Conservation (phyloP, 2,888 invertebrate species). For the Apodemia hepburni region DNA sequence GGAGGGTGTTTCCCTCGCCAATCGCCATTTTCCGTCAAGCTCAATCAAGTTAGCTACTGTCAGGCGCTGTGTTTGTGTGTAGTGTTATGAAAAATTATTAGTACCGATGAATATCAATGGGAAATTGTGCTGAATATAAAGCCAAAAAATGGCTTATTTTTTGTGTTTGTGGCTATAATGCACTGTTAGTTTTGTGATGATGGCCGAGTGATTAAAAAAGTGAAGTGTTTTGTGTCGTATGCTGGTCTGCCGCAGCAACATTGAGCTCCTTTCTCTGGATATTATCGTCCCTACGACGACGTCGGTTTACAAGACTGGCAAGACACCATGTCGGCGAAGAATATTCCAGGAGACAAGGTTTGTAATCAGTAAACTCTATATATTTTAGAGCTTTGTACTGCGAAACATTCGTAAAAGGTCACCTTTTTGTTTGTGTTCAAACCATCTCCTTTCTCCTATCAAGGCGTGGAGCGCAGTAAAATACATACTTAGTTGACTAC, state of each 20-base stretch:
- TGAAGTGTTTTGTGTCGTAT: constrained; percentile 78
- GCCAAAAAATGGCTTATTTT: constrained; percentile 74
- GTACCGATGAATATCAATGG: constrained; percentile 78
- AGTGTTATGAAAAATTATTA: constrained; percentile 76
- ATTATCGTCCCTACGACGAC: constrained; percentile 71
- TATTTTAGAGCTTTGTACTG: constrained; percentile 20
- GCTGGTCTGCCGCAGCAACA: constrained; percentile 73
- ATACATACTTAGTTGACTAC: constrained; percentile 27
- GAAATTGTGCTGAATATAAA: constrained; percentile 74
- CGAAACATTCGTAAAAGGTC: constrained; percentile 35
- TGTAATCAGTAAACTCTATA: constrained; percentile 42
- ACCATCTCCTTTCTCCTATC: constrained; percentile 59
- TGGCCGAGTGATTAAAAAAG: constrained; percentile 76
- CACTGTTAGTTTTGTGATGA: constrained; percentile 72
- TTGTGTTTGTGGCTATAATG: constrained; percentile 76
- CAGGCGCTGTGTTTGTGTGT: constrained; percentile 79
- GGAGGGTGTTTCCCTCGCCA: constrained; percentile 49
- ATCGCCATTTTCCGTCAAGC: constrained; percentile 77
- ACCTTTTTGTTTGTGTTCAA: constrained; percentile 57
- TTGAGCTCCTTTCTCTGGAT: constrained; percentile 77
- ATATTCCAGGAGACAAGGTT: constrained; percentile 92
- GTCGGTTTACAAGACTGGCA: constrained; percentile 64
- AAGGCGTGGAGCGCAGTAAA: constrained; percentile 38
- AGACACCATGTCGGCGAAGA: constrained; percentile 87
- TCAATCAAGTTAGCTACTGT: constrained; percentile 77